A percentile compares a stretch with the other conserved stretches of the same genome.
These are phyloP conservation scores for Brachyhypopomus gauderio DNA, from an alignment of 2,113 vertebrate species.

Conservation along the genomic window DNA sequence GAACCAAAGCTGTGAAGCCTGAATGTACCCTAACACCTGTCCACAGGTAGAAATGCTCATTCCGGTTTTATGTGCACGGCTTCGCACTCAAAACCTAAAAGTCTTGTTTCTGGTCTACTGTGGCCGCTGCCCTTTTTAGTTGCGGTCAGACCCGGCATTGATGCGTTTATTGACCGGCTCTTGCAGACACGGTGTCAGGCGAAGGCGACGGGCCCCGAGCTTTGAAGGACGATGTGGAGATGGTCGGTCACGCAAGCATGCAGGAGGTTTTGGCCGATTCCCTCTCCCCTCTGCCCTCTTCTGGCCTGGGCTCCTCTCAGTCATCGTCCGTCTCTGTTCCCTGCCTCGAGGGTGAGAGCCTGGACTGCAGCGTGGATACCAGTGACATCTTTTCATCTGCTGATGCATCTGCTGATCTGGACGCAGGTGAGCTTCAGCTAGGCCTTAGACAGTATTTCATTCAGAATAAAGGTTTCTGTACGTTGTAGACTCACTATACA, in stretches of 20 bases:
- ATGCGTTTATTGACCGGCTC: background rate
- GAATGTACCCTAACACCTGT: too few species aligned
- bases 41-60: too few species aligned
- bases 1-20: too few species aligned
- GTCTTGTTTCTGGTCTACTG: too few species aligned
- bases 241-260: background rate
- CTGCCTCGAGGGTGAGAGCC: background rate
- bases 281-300: background rate
- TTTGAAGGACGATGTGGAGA: slow-evolving; percentile 37
- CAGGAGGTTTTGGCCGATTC: background rate
- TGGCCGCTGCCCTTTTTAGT: background rate
- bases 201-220: background rate
- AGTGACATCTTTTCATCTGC: background rate
- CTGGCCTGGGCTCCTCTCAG: background rate
- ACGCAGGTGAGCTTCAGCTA: slow-evolving; percentile 23
- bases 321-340: background rate
- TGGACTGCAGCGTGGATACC: slow-evolving; percentile 27
- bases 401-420: slow-evolving; percentile 17
- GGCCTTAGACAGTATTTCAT: background rate
- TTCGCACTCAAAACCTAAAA: too few species aligned
- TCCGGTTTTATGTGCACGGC: too few species aligned
- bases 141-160: background rate
- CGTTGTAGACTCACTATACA: background rate
- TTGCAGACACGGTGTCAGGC: background rate
- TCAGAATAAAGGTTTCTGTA: background rate